Base-by-base conservation (phyloP, 2,888 invertebrate genomes). In the Digitonthophagus gazella region DNA sequence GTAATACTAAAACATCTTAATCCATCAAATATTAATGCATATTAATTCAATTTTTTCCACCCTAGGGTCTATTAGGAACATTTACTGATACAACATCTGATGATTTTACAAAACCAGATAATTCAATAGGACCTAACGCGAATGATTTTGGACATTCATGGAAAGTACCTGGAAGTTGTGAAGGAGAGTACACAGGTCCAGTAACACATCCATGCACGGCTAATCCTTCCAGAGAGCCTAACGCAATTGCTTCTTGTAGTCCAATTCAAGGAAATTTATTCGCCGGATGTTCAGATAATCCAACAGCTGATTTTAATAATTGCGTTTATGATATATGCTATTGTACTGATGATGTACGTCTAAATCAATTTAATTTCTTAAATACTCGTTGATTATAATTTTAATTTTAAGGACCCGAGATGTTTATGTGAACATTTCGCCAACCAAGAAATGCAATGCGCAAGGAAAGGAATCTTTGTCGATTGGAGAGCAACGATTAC, bases 331-430 rank as follows among this genome's bases (percentile, higher is more conserved):
- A 67, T 28, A 28, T 44, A 2, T 67, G 66, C 8, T 28, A 57
- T 4, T 67, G 58, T 15, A 6, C 11, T 19, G 28, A 28, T 15
- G 66, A 67, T 18, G 65, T 66, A 56, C 56, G 65, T 66, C 14
- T 15, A 57, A 3, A 57, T 15, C 15, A 1, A 1, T 11, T 2
- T 57, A 4, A 6, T 5, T 2, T 15, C n/a, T 57, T 11, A 11
- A n/a, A 57, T 3, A 15, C 4, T 57, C 11, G 2, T 15, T 57
- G n/a, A 56, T 15, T 57, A 15, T 6, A n/a, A n/a, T n/a, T n/a
- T n/a, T n/a, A n/a, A n/a, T n/a, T 56, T 78, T n/a, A 84, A 85
- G 76, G 80, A 81, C 2, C 44, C 54, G 2, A 65, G 55, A n/a
- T 65, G 65, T 65, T 55, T 55, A 15, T 65, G 65, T 18, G 65